A percentile compares a stretch with the other conserved stretches of the same genome.
Conservation (phyloP, 2,888 invertebrate species). For the Leptopilina drosophilae region DNA sequence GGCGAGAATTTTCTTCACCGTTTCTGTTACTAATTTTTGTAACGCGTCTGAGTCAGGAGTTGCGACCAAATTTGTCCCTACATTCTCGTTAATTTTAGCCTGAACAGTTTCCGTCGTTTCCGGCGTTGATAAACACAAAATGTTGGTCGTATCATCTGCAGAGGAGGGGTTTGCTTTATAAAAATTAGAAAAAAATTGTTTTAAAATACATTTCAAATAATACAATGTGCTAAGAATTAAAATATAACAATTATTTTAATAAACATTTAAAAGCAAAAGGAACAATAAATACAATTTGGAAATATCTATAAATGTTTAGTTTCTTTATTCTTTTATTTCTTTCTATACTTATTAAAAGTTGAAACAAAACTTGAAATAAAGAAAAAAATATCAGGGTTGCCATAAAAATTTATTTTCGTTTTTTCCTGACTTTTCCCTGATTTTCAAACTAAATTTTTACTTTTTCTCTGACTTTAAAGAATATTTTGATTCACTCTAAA, state of each 20-base stretch:
- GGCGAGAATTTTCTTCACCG: slow-evolving; percentile 81
- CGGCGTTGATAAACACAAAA: slow-evolving; percentile 53
- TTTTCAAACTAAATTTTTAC: too few relatives aligned
- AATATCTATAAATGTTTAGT: too few relatives aligned
- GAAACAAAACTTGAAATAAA: too few relatives aligned
- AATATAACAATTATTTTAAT: background rate
- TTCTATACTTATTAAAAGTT: too few relatives aligned
- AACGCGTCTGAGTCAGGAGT: slow-evolving; percentile 79
- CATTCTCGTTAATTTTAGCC: slow-evolving; percentile 53
- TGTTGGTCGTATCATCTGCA: slow-evolving; percentile 64
- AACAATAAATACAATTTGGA: too few relatives aligned
- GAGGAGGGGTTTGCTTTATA: slow-evolving; percentile 10
- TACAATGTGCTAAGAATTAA: background rate
- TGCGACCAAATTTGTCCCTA: slow-evolving; percentile 68
- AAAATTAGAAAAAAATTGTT: background rate
- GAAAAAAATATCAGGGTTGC: too few relatives aligned
- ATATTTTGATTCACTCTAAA: too few relatives aligned
- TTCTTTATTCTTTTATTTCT: too few relatives aligned
- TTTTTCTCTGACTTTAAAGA: too few relatives aligned
- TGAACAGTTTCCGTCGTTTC: slow-evolving; percentile 56
- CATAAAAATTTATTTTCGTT: too few relatives aligned
- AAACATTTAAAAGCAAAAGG: too few relatives aligned
- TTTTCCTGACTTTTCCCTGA: too few relatives aligned
- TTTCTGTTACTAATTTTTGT: slow-evolving; percentile 81
- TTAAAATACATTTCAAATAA: background rate